Evolutionary conservation across 2,888 invertebrate species (phyloP).

Genomic region (Pristionchus mayeri): DNA sequence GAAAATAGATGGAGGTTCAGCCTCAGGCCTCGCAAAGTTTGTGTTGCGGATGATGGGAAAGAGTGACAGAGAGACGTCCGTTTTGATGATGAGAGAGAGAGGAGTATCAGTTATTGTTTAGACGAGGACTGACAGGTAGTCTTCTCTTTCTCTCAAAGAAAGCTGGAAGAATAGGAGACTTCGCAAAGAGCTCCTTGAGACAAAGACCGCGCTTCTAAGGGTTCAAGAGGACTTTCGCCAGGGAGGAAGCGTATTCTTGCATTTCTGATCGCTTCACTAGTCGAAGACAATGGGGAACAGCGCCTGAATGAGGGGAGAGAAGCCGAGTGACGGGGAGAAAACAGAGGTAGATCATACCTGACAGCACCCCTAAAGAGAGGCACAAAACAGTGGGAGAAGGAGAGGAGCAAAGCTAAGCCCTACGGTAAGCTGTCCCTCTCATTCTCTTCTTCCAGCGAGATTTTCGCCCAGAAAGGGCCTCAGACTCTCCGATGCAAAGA

Average conservation of each 20-base stretch:
- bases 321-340: neutral
- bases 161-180: neutral
- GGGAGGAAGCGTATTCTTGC: constrained; percentile 13
- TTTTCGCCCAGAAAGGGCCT: neutral
- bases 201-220: neutral
- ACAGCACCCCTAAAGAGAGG: constrained; percentile 6
- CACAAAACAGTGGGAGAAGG: neutral
- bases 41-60: constrained; percentile 34
- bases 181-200: constrained; percentile 26
- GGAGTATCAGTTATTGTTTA: constrained; percentile 40
- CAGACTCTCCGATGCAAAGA: neutral
- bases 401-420: neutral
- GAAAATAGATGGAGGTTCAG: neutral
- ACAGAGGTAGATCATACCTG: constrained; percentile 1
- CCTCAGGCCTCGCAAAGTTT: constrained; percentile 20
- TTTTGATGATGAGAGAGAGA: constrained; percentile 20
- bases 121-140: neutral
- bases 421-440: constrained; percentile 31
- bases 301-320: neutral
- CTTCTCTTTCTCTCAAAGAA: neutral
- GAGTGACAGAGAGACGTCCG: neutral
- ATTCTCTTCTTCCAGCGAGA: neutral
- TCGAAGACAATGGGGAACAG: neutral
- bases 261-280: constrained; percentile 4
- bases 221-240: constrained; percentile 26